Base-by-base conservation (phyloP, 1,140 invertebrate species). In the Rhizoglyphus robini region DNA sequence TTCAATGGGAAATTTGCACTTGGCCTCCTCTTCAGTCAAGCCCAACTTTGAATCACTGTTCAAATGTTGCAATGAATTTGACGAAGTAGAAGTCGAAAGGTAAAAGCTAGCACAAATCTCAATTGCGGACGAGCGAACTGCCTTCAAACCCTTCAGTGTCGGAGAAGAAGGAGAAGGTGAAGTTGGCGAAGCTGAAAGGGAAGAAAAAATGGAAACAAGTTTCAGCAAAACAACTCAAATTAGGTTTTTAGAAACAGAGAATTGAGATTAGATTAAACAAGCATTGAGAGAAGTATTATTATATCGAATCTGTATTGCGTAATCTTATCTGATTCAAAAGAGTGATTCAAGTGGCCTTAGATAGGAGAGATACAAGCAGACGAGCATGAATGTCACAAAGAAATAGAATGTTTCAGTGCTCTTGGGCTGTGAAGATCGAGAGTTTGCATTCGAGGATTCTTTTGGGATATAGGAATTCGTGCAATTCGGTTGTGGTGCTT, bases 1-100 rank as follows among this genome's bases (percentile, higher is more conserved):
- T 54, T 54, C 51, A 8, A 54, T 25, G 8, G 51, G 51, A 54
- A 54, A 54, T 32, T 54, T 54, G 20, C 51, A 54, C 8, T 27
- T 27, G 2, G 1, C 58, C 31, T 2, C 13, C 13, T 60, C 58
- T 34, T 60, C 58, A 27, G 36, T 41, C 18, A 11, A 11, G 36
- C 8, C 18, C 36, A 18, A 41, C 18, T 8, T 8, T 18, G 18
- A 41, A 41, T 41, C 36, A 11, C 36, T 8, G 18, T 41, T 41
- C 18, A 60, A 32, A 20, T 54, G 51, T 25, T 8, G 20, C 23
- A 54, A 32, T 32, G 51, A 54, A n/a, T n/a, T n/a, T n/a, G n/a
- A n/a, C n/a, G n/a, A n/a, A n/a, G n/a, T n/a, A 8, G 51, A 54
- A 8, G 51, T 15, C 23, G 51, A 54, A 8, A 54, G 51, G 23